Evolutionary conservation across 2,888 invertebrate genomes (phyloP).

Genomic region (Agonopterix alstromeriana): DNA sequence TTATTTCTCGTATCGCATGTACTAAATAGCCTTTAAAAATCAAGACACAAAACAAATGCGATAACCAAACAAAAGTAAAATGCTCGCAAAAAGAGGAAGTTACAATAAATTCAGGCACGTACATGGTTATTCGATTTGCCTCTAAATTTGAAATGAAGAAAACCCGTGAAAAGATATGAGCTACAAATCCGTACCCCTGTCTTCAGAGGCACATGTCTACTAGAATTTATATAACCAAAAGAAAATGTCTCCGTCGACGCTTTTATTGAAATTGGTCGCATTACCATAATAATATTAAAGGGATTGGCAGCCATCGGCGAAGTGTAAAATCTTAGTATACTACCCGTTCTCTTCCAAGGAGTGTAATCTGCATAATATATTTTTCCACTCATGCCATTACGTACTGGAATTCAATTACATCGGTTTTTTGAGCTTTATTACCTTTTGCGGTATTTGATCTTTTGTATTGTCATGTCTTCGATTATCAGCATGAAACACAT

Average conservation of each 20-base stretch:
- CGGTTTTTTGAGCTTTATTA: conserved; percentile 6
- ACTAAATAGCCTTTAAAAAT: no score
- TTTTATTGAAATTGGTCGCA: conserved; percentile 73
- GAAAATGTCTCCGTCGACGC: conserved; percentile 57
- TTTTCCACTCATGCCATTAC: conserved; percentile 45
- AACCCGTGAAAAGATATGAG: conserved; percentile 50
- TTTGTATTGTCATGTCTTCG: not conserved
- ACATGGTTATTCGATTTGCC: conserved; percentile 29
- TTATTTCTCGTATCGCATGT: no score
- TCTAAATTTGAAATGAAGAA: conserved; percentile 36
- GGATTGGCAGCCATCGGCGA: conserved; percentile 68
- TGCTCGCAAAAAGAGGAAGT: conserved; percentile 10
- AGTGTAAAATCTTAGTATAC: conserved; percentile 65
- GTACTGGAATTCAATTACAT: conserved; percentile 60
- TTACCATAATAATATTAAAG: conserved; percentile 75
- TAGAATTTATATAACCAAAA: conserved; percentile 58
- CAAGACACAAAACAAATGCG: conserved; percentile 1
- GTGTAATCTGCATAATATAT: conserved; percentile 47
- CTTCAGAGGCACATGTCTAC: conserved; percentile 50
- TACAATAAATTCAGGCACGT: conserved; percentile 21
- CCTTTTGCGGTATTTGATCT: conserved; percentile 2
- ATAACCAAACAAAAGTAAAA: conserved; percentile 6
- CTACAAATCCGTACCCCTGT: conserved; percentile 61
- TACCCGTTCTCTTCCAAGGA: conserved; percentile 41
- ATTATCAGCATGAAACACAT: no score